Conservation (phyloP, 1,140 invertebrate species). For the Psix sp. region DNA sequence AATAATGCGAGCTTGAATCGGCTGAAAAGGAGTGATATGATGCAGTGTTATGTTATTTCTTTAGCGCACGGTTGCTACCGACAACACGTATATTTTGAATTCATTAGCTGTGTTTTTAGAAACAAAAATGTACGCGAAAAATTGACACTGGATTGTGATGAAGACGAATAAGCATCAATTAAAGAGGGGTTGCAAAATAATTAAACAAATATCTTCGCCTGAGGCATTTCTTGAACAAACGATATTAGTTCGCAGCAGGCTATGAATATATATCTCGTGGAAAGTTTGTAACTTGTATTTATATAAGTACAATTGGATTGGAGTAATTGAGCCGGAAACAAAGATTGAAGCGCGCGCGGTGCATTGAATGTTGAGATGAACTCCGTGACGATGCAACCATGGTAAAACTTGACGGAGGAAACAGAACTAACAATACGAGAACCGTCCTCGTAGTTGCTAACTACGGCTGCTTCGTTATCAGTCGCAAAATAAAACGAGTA, state of each 20-base stretch:
- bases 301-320: constrained; percentile 60
- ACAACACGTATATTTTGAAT: no score
- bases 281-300: constrained; percentile 56
- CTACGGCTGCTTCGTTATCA: constrained; percentile 57
- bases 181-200: neutral
- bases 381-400: constrained; percentile 47
- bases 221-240: constrained; percentile 22
- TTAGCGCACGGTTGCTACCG: no score
- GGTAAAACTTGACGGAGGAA: constrained; percentile 58
- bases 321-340: constrained; percentile 61
- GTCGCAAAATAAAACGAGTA: constrained; percentile 10
- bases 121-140: no score
- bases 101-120: no score
- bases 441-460: constrained; percentile 49
- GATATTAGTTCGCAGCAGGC: constrained; percentile 22
- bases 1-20: no score
- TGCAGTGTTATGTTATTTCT: no score
- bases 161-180: constrained; percentile 7
- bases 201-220: constrained; percentile 14
- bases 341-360: constrained; percentile 53
- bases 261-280: constrained; percentile 27
- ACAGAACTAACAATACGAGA: constrained; percentile 54
- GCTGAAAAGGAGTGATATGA: no score
- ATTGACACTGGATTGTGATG: no score
- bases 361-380: constrained; percentile 55